These are phyloP conservation scores for Cherax destructor DNA, from an alignment of 1,140 invertebrate species.

Conservation along the genomic window DNA sequence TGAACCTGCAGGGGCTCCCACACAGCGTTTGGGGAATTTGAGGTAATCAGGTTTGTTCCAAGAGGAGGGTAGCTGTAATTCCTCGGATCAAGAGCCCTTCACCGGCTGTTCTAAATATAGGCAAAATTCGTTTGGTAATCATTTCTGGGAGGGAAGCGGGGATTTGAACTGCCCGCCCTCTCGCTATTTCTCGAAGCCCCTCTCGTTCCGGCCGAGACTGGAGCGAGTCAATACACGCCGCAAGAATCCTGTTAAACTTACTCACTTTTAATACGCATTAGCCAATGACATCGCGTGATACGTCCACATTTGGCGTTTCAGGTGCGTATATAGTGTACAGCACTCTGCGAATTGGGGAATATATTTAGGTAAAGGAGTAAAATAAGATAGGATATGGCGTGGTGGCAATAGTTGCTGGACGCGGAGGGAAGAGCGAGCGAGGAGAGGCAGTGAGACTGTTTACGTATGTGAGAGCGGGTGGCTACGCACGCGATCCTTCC, in stretches of 20 bases:
- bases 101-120: no score
- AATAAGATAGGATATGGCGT: slow-evolving; percentile 3
- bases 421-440: not conserved
- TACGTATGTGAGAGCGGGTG: slow-evolving; percentile 51
- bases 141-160: not conserved
- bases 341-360: not conserved
- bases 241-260: slow-evolving; percentile 39
- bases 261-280: not conserved
- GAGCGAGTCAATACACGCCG: slow-evolving; percentile 51
- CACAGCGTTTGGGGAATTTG: no score
- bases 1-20: no score
- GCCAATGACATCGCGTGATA: slow-evolving; percentile 29
- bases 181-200: slow-evolving; percentile 19
- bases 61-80: no score
- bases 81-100: no score
- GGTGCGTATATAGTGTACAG: not conserved
- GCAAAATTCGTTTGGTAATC: not conserved
- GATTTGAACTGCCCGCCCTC: slow-evolving; percentile 60
- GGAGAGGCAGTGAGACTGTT: slow-evolving; percentile 53
- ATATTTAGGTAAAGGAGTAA: not conserved
- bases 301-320: not conserved
- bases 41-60: no score
- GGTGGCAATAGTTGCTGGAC: slow-evolving; percentile 21
- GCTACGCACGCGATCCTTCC: slow-evolving; percentile 14
- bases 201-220: slow-evolving; percentile 41